Evolutionary conservation across 2,113 vertebrate species (phyloP).

Genomic region (Oriolus oriolus): DNA sequence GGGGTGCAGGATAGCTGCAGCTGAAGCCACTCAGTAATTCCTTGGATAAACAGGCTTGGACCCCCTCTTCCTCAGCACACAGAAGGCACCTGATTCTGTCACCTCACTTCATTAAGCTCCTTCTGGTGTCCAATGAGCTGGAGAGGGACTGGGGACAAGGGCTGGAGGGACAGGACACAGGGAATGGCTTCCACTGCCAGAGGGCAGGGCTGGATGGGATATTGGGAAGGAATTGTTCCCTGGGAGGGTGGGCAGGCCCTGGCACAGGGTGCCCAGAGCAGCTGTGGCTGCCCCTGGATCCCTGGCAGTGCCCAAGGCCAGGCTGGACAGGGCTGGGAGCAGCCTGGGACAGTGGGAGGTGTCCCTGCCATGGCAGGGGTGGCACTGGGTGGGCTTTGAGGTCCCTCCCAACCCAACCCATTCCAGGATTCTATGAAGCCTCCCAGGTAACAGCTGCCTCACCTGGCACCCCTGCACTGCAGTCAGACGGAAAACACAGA

Average conservation of each 20-base stretch:
- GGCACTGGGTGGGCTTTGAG: background rate
- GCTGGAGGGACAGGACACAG: too few relatives aligned
- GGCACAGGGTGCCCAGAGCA: background rate
- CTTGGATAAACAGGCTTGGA: background rate
- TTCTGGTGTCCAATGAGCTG: too few relatives aligned
- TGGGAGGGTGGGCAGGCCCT: background rate
- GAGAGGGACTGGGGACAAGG: too few relatives aligned
- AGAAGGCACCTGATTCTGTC: background rate
- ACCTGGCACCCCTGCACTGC: background rate
- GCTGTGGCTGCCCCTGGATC: background rate
- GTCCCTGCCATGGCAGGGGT: background rate
- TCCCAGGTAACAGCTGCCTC: background rate
- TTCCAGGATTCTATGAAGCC: background rate
- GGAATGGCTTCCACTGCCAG: too few relatives aligned
- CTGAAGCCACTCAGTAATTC: background rate
- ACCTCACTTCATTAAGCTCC: background rate
- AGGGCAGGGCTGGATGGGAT: too few relatives aligned
- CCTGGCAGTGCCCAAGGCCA: background rate
- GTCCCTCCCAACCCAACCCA: background rate
- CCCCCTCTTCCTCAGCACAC: background rate
- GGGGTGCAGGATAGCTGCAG: background rate
- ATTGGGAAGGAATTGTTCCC: too few relatives aligned
- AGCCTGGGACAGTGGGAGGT: background rate
- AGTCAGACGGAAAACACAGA: fast-evolving
- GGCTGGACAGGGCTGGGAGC: background rate